Evolutionary conservation across 2,888 invertebrate species (phyloP), one percentile per base, ranked within the genome.

Genomic region (Noctuana brunneofusca): DNA sequence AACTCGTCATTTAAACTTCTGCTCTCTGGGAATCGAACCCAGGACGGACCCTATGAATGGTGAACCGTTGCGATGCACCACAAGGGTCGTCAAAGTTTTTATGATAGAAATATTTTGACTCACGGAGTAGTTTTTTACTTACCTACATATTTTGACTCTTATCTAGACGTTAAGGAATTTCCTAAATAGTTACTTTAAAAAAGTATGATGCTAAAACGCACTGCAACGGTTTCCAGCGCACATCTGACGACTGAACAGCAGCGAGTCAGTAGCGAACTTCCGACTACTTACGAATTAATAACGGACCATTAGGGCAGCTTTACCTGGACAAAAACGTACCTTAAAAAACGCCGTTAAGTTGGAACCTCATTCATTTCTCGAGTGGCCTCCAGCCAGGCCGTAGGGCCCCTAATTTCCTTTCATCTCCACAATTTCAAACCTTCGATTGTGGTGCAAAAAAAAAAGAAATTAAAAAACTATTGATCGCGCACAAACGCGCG

Each of bases 261-360:
- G 66, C 64, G 69, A 69, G 69, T 70, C 72, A 71, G 71, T 68
- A 75, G 74, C 76, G 68, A 73, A 75, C 74, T 76, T 74, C 74
- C 76, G 70, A 75, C 41, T 6, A n/a, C n/a, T n/a, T n/a, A 41
- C 74, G 70, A 75, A 83, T 86, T 85, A 87, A 78, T 84, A 80
- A 81, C 84, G 82, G 75, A 73, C 82, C 84, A 89, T 89, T 88
- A 82, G 80, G 77, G 75, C 70, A 65, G 78, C 79, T 77, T 32
- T 84, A 83, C 83, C 84, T 87, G 84, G 79, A 84, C 80, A 84
- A 86, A 85, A 81, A 78, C 46, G 27, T 54, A 72, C 74, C 79
- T 83, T 78, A 79, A 83, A 86, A 86, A 79, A 82, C 84, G 75
- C 86, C 84, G 88, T 84, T 87, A 87, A 83, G 80, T 83, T 80